Evolutionary conservation across 2,113 vertebrate genomes (phyloP).

Genomic region (Laterallus jamaicensis): DNA sequence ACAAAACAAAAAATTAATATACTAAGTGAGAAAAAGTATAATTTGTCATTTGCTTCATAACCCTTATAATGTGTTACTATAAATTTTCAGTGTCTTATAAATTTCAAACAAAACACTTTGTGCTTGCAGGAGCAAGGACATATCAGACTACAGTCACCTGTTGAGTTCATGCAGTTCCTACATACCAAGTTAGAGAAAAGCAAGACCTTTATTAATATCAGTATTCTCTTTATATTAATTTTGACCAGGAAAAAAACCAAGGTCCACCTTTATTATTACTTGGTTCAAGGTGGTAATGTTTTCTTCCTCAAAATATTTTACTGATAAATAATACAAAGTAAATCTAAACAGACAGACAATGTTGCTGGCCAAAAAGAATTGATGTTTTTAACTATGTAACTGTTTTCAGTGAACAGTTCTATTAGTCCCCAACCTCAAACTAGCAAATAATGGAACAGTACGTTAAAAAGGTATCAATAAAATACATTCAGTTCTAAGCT

Average conservation of each 20-base stretch:
- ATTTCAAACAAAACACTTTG: not conserved
- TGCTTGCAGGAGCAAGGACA: not conserved
- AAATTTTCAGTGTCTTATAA: not conserved
- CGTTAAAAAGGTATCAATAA: not conserved
- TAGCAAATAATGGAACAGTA: not conserved
- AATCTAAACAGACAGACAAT: not conserved
- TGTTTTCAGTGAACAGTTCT: not conserved
- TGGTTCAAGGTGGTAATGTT: not conserved
- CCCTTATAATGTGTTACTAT: not conserved
- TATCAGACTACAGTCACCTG: not conserved
- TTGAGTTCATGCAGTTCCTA: not conserved
- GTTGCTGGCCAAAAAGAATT: not conserved
- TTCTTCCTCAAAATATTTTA: not conserved
- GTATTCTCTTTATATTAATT: not conserved
- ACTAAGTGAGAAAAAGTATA: not conserved
- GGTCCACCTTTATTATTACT: not conserved
- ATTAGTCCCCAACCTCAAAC: not conserved
- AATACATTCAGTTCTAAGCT: not conserved
- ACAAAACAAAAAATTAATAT: slow-evolving; percentile 64
- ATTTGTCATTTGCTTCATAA: not conserved
- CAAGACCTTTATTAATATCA: not conserved
- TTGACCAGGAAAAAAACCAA: not conserved
- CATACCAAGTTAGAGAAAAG: not conserved
- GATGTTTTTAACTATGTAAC: not conserved
- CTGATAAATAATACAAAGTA: not conserved